phyloP scores from a whole-genome alignment of 1,140 invertebrate genomes.

The Bactericera cockerelli region DNA sequence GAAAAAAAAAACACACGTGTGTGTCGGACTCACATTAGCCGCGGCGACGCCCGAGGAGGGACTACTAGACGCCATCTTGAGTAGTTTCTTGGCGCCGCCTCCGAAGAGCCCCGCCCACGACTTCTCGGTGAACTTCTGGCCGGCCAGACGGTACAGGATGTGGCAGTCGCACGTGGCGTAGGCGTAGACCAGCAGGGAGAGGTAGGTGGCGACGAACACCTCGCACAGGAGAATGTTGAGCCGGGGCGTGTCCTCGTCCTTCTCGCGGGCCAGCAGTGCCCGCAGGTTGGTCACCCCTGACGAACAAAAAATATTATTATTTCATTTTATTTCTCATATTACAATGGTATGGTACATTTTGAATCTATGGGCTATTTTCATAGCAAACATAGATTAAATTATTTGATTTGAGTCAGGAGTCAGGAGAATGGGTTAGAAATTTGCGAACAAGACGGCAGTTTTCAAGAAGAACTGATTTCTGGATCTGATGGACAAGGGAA shows the following conservation, averaged over 20 bases:
- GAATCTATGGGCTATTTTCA: too few species aligned
- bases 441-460: too few species aligned
- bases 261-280: conserved; percentile 74
- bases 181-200: conserved; percentile 83
- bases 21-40: neutral
- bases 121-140: conserved; percentile 60
- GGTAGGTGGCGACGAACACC: conserved; percentile 79
- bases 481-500: too few species aligned
- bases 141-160: conserved; percentile 73
- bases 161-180: conserved; percentile 88
- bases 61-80: conserved; percentile 46
- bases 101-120: conserved; percentile 85
- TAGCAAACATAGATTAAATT: too few species aligned
- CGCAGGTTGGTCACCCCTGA: conserved; percentile 75
- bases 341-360: too few species aligned
- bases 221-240: conserved; percentile 84
- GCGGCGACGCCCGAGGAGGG: neutral
- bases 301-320: conserved; percentile 6
- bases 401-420: too few species aligned
- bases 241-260: conserved; percentile 90
- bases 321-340: too few species aligned
- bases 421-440: too few species aligned
- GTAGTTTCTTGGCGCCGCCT: conserved; percentile 79
- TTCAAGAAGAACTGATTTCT: too few species aligned
- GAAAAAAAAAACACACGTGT: too few species aligned